Evolutionary conservation across 2,888 invertebrate species (phyloP).

Genomic region (Barypeithes pellucidus): DNA sequence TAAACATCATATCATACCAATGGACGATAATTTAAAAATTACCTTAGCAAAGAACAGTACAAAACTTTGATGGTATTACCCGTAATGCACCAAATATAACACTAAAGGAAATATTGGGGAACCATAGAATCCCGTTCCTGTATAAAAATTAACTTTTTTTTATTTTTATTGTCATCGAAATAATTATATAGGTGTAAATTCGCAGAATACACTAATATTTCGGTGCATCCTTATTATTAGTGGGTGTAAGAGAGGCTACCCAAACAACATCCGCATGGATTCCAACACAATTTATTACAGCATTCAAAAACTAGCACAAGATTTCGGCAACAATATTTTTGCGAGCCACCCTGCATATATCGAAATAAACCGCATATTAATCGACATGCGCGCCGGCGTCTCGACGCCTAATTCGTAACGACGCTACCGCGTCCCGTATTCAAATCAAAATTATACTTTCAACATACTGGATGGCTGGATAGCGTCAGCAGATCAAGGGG

Average conservation of each 20-base stretch:
- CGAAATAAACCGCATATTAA: slow-evolving; percentile 36
- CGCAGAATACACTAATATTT: too few relatives aligned
- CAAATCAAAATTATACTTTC: slow-evolving; percentile 57
- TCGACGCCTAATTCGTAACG: slow-evolving; percentile 52
- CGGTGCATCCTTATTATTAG: too few relatives aligned
- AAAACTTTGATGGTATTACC: too few relatives aligned
- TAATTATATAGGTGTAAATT: too few relatives aligned
- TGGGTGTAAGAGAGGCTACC: background rate
- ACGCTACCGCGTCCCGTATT: slow-evolving; percentile 51
- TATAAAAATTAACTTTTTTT: too few relatives aligned
- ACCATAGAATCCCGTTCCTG: too few relatives aligned
- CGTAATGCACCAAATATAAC: too few relatives aligned
- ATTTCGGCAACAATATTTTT: slow-evolving; percentile 16
- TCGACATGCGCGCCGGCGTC: slow-evolving; percentile 57
- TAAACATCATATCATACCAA: too few relatives aligned
- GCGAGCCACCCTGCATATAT: slow-evolving; percentile 52
- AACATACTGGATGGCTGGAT: slow-evolving; percentile 74
- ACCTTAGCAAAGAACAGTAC: too few relatives aligned
- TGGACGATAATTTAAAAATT: too few relatives aligned
- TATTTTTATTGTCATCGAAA: too few relatives aligned
- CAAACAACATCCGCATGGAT: background rate
- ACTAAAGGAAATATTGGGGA: too few relatives aligned
- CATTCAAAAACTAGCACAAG: background rate
- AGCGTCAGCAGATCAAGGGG: slow-evolving; percentile 54
- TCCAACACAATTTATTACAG: background rate